A percentile compares a stretch with the other conserved stretches of the same genome.
Conservation (phyloP, 1,140 invertebrate species). For the Araneus ventricosus region DNA sequence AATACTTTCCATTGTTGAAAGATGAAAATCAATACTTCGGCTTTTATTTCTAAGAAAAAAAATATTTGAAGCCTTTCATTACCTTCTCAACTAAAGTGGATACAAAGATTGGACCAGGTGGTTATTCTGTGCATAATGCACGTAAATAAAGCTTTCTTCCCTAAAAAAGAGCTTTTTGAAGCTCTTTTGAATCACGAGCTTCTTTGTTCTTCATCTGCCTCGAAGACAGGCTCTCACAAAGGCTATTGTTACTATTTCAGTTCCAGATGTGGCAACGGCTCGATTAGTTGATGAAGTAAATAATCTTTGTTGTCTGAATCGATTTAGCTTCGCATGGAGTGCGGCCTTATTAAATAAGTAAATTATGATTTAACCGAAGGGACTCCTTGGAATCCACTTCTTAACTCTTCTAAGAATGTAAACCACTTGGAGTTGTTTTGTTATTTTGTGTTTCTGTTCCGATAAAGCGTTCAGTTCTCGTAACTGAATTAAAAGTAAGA, state of each 20-base stretch:
- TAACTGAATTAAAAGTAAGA: slow-evolving; percentile 1
- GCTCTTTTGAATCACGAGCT: slow-evolving; percentile 5
- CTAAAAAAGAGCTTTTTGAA: slow-evolving; percentile 1
- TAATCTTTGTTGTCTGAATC: slow-evolving; percentile 1
- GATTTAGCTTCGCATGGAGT: neutral
- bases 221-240: slow-evolving; percentile 19
- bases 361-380: slow-evolving; percentile 29
- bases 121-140: slow-evolving; percentile 22
- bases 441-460: neutral
- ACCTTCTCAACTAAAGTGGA: slow-evolving; percentile 9
- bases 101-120: slow-evolving; percentile 2
- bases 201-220: slow-evolving; percentile 39
- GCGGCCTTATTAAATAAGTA: neutral
- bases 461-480: neutral
- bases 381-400: neutral
- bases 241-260: slow-evolving; percentile 57
- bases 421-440: neutral
- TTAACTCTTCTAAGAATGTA: neutral
- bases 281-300: slow-evolving; percentile 63
- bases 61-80: neutral
- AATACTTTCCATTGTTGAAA: neutral
- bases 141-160: slow-evolving; percentile 33
- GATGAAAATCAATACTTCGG: neutral
- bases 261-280: slow-evolving; percentile 55
- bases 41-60: neutral